These are phyloP conservation scores for Pachliopta kotzebuea DNA, from an alignment of 2,888 invertebrate species.

Conservation along the genomic window DNA sequence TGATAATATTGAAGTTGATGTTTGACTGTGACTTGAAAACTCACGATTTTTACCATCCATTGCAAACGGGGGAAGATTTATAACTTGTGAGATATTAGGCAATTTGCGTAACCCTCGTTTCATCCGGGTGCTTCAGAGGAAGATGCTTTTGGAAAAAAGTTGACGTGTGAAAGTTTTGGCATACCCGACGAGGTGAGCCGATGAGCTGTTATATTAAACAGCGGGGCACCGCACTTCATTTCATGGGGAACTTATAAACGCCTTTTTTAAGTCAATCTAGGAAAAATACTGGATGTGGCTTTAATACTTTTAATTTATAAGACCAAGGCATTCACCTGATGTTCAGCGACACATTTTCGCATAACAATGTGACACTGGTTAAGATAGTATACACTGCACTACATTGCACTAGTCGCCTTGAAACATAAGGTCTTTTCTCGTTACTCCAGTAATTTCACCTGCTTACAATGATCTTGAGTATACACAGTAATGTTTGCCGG, in stretches of 20 bases:
- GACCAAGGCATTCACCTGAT: too few species aligned
- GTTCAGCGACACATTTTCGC: too few species aligned
- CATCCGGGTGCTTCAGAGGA: slow-evolving; percentile 31
- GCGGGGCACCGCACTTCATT: slow-evolving; percentile 65
- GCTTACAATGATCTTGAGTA: too few species aligned
- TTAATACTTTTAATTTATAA: background rate
- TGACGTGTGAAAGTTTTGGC: slow-evolving; percentile 60
- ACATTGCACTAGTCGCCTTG: too few species aligned
- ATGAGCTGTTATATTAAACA: slow-evolving; percentile 72
- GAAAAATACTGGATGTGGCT: background rate
- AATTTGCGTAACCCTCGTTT: slow-evolving; percentile 16
- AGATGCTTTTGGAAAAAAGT: slow-evolving; percentile 35
- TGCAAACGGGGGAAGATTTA: slow-evolving; percentile 4
- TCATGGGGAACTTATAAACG: slow-evolving; percentile 68
- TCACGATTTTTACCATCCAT: background rate
- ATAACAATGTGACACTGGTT: too few species aligned
- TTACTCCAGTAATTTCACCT: too few species aligned
- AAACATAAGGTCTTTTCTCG: too few species aligned
- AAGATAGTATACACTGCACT: too few species aligned
- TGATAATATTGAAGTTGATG: too few species aligned
- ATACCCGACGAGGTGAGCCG: slow-evolving; percentile 58
- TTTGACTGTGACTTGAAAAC: background rate
- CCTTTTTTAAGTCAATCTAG: slow-evolving; percentile 33
- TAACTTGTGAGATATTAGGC: slow-evolving; percentile 24
- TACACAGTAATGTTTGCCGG: too few species aligned